These are phyloP conservation scores for Lomographa bimaculata DNA, from an alignment of 2,888 invertebrate species.

Conservation along the genomic window DNA sequence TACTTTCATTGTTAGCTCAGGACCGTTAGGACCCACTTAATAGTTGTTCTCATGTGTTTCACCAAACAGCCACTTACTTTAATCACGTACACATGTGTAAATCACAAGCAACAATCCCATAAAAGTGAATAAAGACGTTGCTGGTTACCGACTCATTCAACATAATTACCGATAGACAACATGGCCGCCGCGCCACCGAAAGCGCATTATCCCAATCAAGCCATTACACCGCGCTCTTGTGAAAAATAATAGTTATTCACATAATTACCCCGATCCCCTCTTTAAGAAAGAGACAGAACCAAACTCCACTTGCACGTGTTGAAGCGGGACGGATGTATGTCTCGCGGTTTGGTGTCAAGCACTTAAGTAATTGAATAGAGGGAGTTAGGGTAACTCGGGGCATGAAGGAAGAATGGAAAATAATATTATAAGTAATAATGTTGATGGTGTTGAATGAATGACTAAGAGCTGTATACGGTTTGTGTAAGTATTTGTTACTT, in stretches of 20 bases:
- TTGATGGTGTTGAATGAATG: constrained; percentile 30
- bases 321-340: constrained; percentile 54
- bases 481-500: constrained; percentile 17
- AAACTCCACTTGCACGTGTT: constrained; percentile 34
- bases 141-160: constrained; percentile 59
- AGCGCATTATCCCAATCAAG: constrained; percentile 69
- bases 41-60: too few relatives aligned
- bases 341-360: constrained; percentile 56
- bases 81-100: constrained; percentile 21
- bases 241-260: constrained; percentile 80
- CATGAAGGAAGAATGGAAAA: constrained; percentile 70
- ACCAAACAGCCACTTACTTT: constrained; percentile 4
- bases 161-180: constrained; percentile 61
- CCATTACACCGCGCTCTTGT: constrained; percentile 69
- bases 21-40: too few relatives aligned
- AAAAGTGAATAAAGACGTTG: constrained; percentile 36
- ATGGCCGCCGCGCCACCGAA: constrained; percentile 51
- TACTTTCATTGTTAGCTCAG: too few relatives aligned
- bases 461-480: constrained; percentile 42
- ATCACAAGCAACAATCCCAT: constrained; percentile 24
- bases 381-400: constrained; percentile 64
- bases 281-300: constrained; percentile 46
- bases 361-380: constrained; percentile 81
- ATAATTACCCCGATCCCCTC: constrained; percentile 71
- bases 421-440: constrained; percentile 59